Evolutionary conservation across 1,140 invertebrate genomes (phyloP), one percentile per base, ranked within the genome.

Genomic region (Epicauta chinensis): DNA sequence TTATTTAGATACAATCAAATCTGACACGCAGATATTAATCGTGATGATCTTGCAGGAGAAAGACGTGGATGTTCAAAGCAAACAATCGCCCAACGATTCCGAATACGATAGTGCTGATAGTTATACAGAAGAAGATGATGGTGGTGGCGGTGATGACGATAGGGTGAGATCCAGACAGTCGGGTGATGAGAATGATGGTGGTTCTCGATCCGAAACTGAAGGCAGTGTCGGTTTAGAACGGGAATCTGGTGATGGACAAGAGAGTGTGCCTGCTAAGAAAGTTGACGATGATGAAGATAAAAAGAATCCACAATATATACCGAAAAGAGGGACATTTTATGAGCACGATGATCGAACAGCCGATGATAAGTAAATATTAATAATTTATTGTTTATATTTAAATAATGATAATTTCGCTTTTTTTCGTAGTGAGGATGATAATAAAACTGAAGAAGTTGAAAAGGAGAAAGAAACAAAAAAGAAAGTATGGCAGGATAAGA

Each of bases 301-400:
- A 55, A 87, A 92, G 63, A 97, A 97, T 75, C 94, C 94, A 3
- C 93, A 97, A 60, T 97, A 96, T 69, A 96, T 97, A 64, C 95
- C 95, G 0, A 93, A 96, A 71, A 81, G 86, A 55, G 95, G 95
- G 12, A 91, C 90, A 2, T 97, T 97, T 71, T 98, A 97, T 65
- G 93, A 98, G 63, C 93, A 98, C 68, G 93, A 97, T 71, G 90
- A 93, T 66, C 73, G 91, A 58, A 89, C 86, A n/a, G 79, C 81
- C 13, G 84, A 86, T 14, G 84, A 87, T 56, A 70, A 63, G 75
- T 81, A 72, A 71, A 67, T 68, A 16, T 31, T 45, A 30, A 23
- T 29, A 4, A 7, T 29, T 10, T 42, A 30, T 40, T 40, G 23
- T 23, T 23, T 23, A 23, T 7, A n/a, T n/a, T n/a, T n/a, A n/a